Evolutionary conservation across 2,797 vertebrate genomes (phyloP), one percentile per base, ranked within the genome.

Genomic region (Lutjanus campechanus): DNA sequence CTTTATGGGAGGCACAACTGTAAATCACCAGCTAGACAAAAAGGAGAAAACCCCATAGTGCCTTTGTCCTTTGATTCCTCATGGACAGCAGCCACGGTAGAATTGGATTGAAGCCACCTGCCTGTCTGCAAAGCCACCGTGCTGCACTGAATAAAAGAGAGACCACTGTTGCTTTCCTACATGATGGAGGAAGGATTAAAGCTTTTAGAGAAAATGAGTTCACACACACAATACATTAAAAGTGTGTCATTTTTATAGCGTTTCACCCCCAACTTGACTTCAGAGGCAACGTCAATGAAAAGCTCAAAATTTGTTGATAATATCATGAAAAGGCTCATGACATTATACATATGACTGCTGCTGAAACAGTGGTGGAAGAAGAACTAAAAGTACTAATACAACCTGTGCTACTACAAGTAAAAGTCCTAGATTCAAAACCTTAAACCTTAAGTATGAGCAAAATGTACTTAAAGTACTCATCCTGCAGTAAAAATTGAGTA

Each of bases 31-130:
- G 70, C 71, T 25, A n/a, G 73, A 82, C 84, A 81, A 78, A 81
- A 84, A 84, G 66, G 46, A 79, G 47, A 79, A 77, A 87, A 70
- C 65, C 77, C 76, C 51, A 25, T 44, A 67, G 85, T 76, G 88
- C 51, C 59, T 91, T 92, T 89, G 86, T 94, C 79, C 63, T 76
- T 61, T 75, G 69, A 76, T 76, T 89, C 62, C 65, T 86, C 13
- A 8, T 63, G 83, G 83, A 83, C 77, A 51, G 77, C 69, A 61
- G 79, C 60, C 62, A 65, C 17, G 20, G 73, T 68, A 54, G 76
- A 78, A 79, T 40, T 65, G 85, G 85, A 86, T 22, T 64, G 81
- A 76, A 88, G 83, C 87, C 93, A 92, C 93, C 91, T 93, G 93
- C 84, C 77, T 68, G 64, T 56, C 64, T 66, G 63, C 67, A 84